Evolutionary conservation across 2,797 vertebrate genomes (phyloP).

Genomic region (Melanotaenia boesemani): DNA sequence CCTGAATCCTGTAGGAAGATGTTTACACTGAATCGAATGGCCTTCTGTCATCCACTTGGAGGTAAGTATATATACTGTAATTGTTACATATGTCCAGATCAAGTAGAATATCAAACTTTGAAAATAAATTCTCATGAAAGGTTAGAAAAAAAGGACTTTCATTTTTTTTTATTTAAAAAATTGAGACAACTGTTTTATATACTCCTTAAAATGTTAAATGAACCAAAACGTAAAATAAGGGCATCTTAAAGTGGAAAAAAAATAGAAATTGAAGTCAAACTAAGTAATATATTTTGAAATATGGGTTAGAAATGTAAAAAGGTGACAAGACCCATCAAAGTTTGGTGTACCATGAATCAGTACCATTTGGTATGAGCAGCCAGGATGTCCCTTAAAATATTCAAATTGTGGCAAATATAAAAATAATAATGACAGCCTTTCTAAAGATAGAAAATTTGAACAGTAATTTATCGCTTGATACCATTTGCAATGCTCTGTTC

Average conservation of each 20-base stretch:
- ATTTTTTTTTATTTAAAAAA: conserved; percentile 3
- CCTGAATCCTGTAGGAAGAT: conserved; percentile 42
- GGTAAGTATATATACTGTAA: not conserved
- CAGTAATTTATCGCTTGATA: not conserved
- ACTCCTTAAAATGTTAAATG: not conserved
- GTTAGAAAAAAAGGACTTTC: not conserved
- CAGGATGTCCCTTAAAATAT: conserved; percentile 37
- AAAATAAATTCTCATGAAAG: not conserved
- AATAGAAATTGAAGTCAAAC: not conserved
- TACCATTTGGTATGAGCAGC: conserved; percentile 29
- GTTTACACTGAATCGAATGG: conserved; percentile 27
- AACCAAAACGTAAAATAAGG: not conserved
- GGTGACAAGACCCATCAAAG: conserved; percentile 40
- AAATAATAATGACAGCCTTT: conserved; percentile 14
- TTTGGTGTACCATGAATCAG: conserved; percentile 61
- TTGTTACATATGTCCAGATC: conserved; percentile 7
- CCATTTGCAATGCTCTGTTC: not conserved
- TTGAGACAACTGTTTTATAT: not conserved
- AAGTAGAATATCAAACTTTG: not conserved
- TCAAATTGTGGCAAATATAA: conserved; percentile 29
- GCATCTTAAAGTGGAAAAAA: conserved; percentile 1
- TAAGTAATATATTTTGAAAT: conserved; percentile 11
- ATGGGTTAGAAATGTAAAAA: conserved; percentile 44
- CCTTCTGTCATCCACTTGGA: conserved; percentile 52
- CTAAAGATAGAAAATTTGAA: conserved; percentile 24